phyloP scores from a whole-genome alignment of 2,888 invertebrate genomes.

The Melanargia galathea region DNA sequence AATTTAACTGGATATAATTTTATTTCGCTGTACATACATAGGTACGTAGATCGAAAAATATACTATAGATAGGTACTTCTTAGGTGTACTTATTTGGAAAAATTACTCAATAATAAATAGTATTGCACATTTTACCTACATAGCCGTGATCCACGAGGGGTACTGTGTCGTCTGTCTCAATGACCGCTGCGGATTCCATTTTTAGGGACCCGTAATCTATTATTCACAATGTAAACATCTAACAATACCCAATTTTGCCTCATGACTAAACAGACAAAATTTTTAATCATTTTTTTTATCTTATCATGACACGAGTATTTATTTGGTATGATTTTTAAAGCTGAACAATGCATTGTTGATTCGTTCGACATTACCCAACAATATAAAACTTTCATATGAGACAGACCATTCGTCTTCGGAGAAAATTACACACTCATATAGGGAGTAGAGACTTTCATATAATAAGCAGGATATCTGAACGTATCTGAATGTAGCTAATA shows the following conservation, averaged over 20 bases:
- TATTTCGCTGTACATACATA: too few relatives aligned
- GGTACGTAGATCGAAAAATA: too few relatives aligned
- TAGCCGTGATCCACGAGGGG: constrained; percentile 46
- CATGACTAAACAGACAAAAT: constrained; percentile 46
- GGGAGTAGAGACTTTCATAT: too few relatives aligned
- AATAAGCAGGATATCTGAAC: too few relatives aligned
- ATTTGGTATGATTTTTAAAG: background rate
- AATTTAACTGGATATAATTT: background rate
- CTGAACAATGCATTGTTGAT: background rate
- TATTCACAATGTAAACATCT: background rate
- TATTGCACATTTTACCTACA: constrained; percentile 36
- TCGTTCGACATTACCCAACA: background rate
- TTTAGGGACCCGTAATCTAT: background rate
- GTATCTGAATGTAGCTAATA: too few relatives aligned
- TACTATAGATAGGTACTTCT: too few relatives aligned
- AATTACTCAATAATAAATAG: background rate
- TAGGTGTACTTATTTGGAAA: too few relatives aligned
- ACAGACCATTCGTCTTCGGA: too few relatives aligned
- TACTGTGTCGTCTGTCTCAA: constrained; percentile 48
- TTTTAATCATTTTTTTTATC: constrained; percentile 8
- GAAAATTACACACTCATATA: too few relatives aligned
- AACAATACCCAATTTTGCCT: constrained; percentile 48
- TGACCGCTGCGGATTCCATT: constrained; percentile 31
- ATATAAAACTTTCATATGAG: too few relatives aligned
- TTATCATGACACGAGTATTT: background rate